Evolutionary conservation across 2,797 vertebrate genomes (phyloP), one percentile per base, ranked within the genome.

Genomic region (Sylvia borin): DNA sequence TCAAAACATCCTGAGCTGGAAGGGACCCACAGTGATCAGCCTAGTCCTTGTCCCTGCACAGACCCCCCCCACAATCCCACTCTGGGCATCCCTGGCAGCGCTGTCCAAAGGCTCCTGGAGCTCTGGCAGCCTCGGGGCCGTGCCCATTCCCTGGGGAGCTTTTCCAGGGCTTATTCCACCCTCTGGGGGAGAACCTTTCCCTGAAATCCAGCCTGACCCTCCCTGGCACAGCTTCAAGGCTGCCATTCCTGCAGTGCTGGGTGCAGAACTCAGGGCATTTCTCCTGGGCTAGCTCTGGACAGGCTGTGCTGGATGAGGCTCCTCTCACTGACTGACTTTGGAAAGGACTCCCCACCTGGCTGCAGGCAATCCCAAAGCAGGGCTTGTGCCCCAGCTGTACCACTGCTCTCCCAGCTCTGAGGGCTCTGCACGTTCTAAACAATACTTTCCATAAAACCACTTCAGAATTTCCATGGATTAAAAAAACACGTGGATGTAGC

Each of bases 1-100:
- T 1, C 17, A 12, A 5, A 60, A 25, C 3, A 7, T 0, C 53
- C 60, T 0, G 3, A 38, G 60, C 60, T 45, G 60, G 58, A 3
- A 40, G 47, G 67, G 54, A 61, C 12, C 40, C 77, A 0, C 58
- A 22, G 22, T 76, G 77, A 61, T 14, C 34, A 54, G 0, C 17
- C 43, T 57, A 51, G 11, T 10, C 3, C 53, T 45, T 29, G 7
- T 0, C 8, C 47, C 66, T 36, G 47, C 38, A 1, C 14, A 54
- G n/a, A 15, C 0, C 1, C 45, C 45, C 51, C 85, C 45, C 21
- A 2, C 10, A 31, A 2, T 2, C n/a, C 60, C 68, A 26, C 6
- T 54, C 76, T 45, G 60, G 11, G 9, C 55, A 36, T 2, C 61
- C 61, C 82, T 36, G 66, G 17, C n/a, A 61, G 36, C 8, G 36